Evolutionary conservation across 2,797 vertebrate genomes (phyloP), one percentile per base, ranked within the genome.

Genomic region (Benthosema pterotum): DNA sequence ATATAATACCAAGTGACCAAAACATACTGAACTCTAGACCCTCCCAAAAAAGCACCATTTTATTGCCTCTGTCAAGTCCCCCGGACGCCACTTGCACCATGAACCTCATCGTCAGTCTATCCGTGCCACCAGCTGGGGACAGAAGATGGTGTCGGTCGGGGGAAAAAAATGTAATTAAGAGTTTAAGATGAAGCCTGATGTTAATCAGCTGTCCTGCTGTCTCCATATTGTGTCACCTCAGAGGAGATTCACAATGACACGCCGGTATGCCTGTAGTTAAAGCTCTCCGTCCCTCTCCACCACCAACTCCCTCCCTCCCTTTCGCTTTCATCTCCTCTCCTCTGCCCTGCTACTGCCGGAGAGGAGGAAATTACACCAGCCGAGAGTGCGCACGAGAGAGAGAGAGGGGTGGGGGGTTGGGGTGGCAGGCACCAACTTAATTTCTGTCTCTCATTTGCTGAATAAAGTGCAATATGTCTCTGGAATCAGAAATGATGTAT

Each of bases 191-290:
- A 58, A 69, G 80, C 71, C 69, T 64, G 73, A 60, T 66, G 76
- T 82, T 91, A 83, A 91, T 84, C 84, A 84, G 74, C 75, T 59
- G 70, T 71, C 78, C 81, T 71, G 67, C 73, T 78, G 81, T 69
- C 68, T 81, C 57, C 45, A 14, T 69, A 58, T 69, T 19, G 38
- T 60, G 72, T 83, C 83, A 81, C 82, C 71, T 79, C 64, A 32
- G 67, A 72, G 77, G 80, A 69, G 71, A 86, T 72, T 71, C 25
- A 14, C 72, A 69, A 28, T 70, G 80, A 82, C 74, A 83, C 53
- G 32, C 4, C 0, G 66, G 71, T 17, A n/a, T 11, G 57, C 79
- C 71, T 62, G 61, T 64, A 71, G 77, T 80, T 71, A 64, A 47
- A 74, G 22, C 74, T 59, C 55, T 22, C 5, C 55, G 69, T 45